Evolutionary conservation across 2,888 invertebrate species (phyloP).

Genomic region (Phragmatobia fuliginosa): DNA sequence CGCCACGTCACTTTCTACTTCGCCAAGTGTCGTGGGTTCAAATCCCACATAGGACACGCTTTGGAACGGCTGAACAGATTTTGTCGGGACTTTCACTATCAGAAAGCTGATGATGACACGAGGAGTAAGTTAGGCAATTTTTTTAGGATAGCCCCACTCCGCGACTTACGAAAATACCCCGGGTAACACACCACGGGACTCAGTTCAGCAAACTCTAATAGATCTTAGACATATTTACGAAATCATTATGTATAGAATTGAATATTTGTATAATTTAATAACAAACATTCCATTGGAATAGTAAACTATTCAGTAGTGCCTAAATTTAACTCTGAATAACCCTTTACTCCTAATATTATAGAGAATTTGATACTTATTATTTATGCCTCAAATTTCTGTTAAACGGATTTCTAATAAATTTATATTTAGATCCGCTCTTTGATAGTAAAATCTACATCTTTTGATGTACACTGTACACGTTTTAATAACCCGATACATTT

Average conservation of each 20-base stretch:
- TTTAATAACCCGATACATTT: constrained; percentile 22
- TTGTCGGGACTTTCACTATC: too few species aligned
- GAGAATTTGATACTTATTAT: constrained; percentile 8
- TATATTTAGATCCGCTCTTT: constrained; percentile 14
- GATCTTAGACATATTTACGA: too few species aligned
- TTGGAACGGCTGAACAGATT: too few species aligned
- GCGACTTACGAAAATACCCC: too few species aligned
- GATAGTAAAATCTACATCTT: constrained; percentile 23
- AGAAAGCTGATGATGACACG: too few species aligned
- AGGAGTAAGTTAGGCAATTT: too few species aligned
- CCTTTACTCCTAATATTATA: background rate
- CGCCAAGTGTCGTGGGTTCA: too few species aligned
- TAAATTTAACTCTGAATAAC: background rate
- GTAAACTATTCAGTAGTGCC: background rate
- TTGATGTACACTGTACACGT: constrained; percentile 22
- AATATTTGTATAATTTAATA: background rate
- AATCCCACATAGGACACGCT: too few species aligned
- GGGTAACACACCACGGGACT: too few species aligned
- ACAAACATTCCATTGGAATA: background rate
- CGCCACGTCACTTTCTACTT: too few species aligned
- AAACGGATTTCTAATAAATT: constrained; percentile 17
- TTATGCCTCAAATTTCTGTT: constrained; percentile 3
- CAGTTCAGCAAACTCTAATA: too few species aligned
- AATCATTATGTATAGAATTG: background rate
- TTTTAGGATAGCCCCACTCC: too few species aligned